A percentile compares a stretch with the other conserved stretches of the same genome.
Conservation (phyloP, 1,140 invertebrate species). For the Drosophila repleta region DNA sequence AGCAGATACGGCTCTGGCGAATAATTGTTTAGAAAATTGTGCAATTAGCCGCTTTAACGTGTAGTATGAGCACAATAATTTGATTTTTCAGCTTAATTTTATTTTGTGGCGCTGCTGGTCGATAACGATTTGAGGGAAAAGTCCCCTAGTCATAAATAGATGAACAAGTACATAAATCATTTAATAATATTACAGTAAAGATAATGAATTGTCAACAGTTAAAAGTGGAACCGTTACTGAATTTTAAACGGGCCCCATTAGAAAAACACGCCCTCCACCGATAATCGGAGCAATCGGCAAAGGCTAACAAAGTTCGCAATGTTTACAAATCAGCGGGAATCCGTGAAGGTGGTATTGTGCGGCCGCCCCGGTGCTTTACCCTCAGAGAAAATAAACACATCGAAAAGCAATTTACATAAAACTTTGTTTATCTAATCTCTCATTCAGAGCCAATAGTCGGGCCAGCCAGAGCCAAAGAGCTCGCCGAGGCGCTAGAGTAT, state of each 20-base stretch:
- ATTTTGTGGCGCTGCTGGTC: neutral
- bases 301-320: conserved; percentile 9
- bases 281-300: neutral
- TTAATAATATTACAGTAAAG: conserved; percentile 30
- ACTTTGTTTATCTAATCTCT: conserved; percentile 1
- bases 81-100: conserved; percentile 25
- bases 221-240: conserved; percentile 10
- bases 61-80: conserved; percentile 32
- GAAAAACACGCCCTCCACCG: neutral
- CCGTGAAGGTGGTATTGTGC: neutral
- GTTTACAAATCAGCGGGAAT: conserved; percentile 7
- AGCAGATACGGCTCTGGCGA: neutral
- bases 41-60: conserved; percentile 26
- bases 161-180: conserved; percentile 43
- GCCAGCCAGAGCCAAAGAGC: neutral
- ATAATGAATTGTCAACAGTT: conserved; percentile 39
- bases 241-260: neutral
- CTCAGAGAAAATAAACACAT: conserved; percentile 1
- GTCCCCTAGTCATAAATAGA: conserved; percentile 20
- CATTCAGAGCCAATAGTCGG: neutral
- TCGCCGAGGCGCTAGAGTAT: neutral
- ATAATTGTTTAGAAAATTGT: conserved; percentile 30
- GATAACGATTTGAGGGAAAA: conserved; percentile 31
- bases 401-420: conserved; percentile 15
- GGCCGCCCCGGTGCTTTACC: conserved; percentile 37